phyloP scores from a whole-genome alignment of 2,888 invertebrate species.

The Matsumyia berberina region DNA sequence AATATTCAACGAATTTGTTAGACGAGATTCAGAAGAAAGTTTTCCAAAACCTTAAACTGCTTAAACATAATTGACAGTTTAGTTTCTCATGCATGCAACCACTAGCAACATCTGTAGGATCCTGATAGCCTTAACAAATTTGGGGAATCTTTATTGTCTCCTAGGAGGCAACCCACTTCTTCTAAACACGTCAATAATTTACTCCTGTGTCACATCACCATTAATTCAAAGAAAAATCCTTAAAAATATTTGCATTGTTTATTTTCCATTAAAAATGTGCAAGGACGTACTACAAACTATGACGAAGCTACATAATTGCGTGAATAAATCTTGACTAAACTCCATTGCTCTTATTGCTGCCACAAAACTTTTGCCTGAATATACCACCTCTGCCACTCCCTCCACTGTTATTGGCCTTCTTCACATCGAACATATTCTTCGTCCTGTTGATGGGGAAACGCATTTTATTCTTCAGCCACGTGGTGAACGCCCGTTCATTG shows the following conservation, averaged over 20 bases:
- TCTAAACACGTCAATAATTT: too few species aligned
- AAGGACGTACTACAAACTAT: slow-evolving; percentile 25
- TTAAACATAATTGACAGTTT: too few species aligned
- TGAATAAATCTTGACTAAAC: slow-evolving; percentile 1
- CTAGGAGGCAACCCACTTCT: too few species aligned
- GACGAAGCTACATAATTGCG: too few species aligned
- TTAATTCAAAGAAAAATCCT: neutral
- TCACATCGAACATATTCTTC: slow-evolving; percentile 83
- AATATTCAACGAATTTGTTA: too few species aligned
- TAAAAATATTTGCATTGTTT: slow-evolving; percentile 19
- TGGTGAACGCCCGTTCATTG: slow-evolving; percentile 86
- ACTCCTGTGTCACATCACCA: too few species aligned
- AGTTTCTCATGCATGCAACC: too few species aligned
- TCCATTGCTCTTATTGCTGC: slow-evolving; percentile 34
- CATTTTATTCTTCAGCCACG: slow-evolving; percentile 85
- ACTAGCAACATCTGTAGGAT: too few species aligned
- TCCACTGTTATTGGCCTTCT: slow-evolving; percentile 76
- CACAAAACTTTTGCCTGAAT: slow-evolving; percentile 57
- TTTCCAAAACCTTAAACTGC: too few species aligned
- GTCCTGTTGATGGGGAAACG: slow-evolving; percentile 83
- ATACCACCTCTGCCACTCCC: slow-evolving; percentile 73
- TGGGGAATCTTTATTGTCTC: too few species aligned
- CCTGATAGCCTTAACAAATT: too few species aligned
- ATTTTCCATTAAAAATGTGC: slow-evolving; percentile 39
- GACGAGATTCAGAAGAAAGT: too few species aligned